These are phyloP conservation scores for Cephus runcator DNA, from an alignment of 2,888 invertebrate species.

Conservation along the genomic window DNA sequence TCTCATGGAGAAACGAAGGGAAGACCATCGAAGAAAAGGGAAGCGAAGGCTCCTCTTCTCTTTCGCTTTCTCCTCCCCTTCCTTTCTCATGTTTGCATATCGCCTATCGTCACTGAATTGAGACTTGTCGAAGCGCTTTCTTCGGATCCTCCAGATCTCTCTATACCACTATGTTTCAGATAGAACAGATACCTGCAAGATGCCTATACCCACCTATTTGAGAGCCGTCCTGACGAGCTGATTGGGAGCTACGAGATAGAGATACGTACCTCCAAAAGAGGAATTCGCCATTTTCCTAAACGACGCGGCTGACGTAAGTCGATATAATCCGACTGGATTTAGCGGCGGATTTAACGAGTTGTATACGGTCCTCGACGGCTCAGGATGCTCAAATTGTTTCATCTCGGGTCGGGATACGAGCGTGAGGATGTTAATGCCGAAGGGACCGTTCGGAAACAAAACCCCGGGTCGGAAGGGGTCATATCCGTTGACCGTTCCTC, in stretches of 20 bases:
- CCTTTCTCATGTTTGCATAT: background rate
- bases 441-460: background rate
- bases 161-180: background rate
- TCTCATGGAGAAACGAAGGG: conserved; percentile 25
- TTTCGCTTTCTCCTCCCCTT: background rate
- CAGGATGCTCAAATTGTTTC: background rate
- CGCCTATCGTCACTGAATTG: background rate
- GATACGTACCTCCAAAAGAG: background rate
- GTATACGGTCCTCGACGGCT: background rate
- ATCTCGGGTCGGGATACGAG: background rate
- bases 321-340: background rate
- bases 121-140: background rate
- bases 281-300: background rate
- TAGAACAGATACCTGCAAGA: background rate
- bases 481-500: background rate
- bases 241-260: background rate
- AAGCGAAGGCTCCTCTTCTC: conserved; percentile 18
- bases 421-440: background rate
- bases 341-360: background rate
- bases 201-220: background rate
- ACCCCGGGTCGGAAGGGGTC: background rate
- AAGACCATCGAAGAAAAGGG: conserved; percentile 15
- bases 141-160: background rate
- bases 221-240: background rate
- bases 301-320: background rate